Conservation (phyloP, 2,113 vertebrate genomes). For the Elgaria multicarinata region DNA sequence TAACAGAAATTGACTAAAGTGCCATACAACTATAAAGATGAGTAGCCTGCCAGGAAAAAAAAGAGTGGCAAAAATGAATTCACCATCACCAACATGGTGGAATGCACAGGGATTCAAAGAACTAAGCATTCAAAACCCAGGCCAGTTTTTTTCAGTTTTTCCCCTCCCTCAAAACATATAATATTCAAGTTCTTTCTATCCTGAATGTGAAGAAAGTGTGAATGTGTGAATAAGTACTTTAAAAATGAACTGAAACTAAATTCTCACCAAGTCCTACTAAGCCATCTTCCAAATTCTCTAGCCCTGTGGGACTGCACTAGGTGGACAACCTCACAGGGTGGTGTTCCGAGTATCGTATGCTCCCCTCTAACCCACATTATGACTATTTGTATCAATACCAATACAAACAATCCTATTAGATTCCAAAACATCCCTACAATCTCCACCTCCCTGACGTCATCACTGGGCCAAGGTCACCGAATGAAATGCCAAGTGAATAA, state of each 20-base stretch:
- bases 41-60: too few relatives aligned
- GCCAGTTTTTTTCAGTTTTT: too few relatives aligned
- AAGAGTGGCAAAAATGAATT: too few relatives aligned
- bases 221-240: too few relatives aligned
- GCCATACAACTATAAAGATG: too few relatives aligned
- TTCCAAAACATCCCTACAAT: not conserved
- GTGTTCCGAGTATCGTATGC: not conserved
- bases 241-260: not conserved
- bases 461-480: not conserved
- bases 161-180: too few relatives aligned
- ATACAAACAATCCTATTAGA: not conserved
- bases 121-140: too few relatives aligned
- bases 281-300: not conserved
- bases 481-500: not conserved
- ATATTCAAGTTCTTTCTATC: too few relatives aligned
- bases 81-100: too few relatives aligned
- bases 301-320: not conserved
- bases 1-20: too few relatives aligned
- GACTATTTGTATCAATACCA: not conserved
- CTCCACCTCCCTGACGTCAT: not conserved
- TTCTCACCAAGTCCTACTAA: not conserved
- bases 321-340: not conserved
- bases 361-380: not conserved
- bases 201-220: too few relatives aligned
- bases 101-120: too few relatives aligned